phyloP scores from a whole-genome alignment of 1,140 invertebrate genomes.

The Neuroterus valhalla region DNA sequence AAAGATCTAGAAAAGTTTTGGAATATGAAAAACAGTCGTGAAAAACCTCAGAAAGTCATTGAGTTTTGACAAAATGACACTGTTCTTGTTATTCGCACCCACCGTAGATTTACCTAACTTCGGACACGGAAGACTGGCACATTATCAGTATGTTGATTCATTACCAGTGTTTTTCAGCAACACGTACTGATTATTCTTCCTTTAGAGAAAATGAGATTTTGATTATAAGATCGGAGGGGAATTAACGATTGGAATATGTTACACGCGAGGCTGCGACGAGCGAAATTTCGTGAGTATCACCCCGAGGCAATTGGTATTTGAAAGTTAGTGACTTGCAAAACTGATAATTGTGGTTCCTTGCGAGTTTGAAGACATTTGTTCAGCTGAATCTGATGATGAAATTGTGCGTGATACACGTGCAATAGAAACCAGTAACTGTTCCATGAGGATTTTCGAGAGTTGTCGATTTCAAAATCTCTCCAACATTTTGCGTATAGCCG shows the following conservation, averaged over 20 bases:
- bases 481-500: not conserved
- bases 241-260: not conserved
- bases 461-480: slow-evolving; percentile 1
- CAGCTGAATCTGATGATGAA: not conserved
- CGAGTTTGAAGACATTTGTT: slow-evolving; percentile 43
- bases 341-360: slow-evolving; percentile 51
- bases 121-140: too few relatives aligned
- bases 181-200: too few relatives aligned
- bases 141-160: too few relatives aligned
- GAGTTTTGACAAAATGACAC: too few relatives aligned
- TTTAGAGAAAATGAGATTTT: too few relatives aligned
- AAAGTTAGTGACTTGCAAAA: slow-evolving; percentile 60
- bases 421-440: slow-evolving; percentile 6
- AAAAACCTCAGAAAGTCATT: too few relatives aligned
- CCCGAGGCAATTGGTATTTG: slow-evolving; percentile 41
- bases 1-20: too few relatives aligned
- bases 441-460: slow-evolving; percentile 2
- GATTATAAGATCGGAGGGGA: too few relatives aligned
- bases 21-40: too few relatives aligned
- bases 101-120: too few relatives aligned
- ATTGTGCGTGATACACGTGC: slow-evolving; percentile 6
- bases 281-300: slow-evolving; percentile 8
- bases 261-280: not conserved
- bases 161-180: too few relatives aligned
- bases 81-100: too few relatives aligned